phyloP scores from a whole-genome alignment of 1,140 invertebrate genomes.

The Drosophila guanche region DNA sequence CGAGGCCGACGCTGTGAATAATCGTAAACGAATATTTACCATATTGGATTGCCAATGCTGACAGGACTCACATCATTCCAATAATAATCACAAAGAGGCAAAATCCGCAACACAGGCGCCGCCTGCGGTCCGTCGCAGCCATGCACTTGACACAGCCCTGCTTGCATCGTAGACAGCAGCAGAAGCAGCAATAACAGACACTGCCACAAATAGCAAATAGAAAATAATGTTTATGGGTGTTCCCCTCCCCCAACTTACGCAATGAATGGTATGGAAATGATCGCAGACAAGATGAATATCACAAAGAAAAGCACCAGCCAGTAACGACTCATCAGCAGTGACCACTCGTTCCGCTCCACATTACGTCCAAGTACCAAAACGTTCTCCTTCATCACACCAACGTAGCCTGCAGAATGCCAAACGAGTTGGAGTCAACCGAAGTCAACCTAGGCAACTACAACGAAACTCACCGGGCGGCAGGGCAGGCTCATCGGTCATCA shows the following conservation, averaged over 20 bases:
- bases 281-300: constrained; percentile 85
- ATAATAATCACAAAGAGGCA: constrained; percentile 89
- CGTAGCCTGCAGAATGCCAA: constrained; percentile 51
- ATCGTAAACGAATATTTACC: constrained; percentile 16
- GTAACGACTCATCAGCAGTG: constrained; percentile 85
- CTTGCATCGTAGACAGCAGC: constrained; percentile 91
- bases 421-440: background rate
- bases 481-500: constrained; percentile 15
- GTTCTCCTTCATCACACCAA: constrained; percentile 35
- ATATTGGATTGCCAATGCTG: background rate
- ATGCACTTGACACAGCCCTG: constrained; percentile 90
- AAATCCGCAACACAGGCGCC: constrained; percentile 89
- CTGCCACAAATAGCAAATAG: constrained; percentile 69
- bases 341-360: constrained; percentile 84
- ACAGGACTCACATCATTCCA: constrained; percentile 89
- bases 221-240: constrained; percentile 27
- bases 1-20: constrained; percentile 86
- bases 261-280: constrained; percentile 87
- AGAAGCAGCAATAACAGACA: constrained; percentile 93
- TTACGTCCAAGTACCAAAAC: constrained; percentile 69
- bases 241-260: constrained; percentile 82
- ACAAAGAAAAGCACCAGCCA: constrained; percentile 85
- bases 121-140: constrained; percentile 91
- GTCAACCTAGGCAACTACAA: too few relatives aligned
- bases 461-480: constrained; percentile 46